Conservation (phyloP, 2,113 vertebrate species). For the Lasiurus cinereus region DNA sequence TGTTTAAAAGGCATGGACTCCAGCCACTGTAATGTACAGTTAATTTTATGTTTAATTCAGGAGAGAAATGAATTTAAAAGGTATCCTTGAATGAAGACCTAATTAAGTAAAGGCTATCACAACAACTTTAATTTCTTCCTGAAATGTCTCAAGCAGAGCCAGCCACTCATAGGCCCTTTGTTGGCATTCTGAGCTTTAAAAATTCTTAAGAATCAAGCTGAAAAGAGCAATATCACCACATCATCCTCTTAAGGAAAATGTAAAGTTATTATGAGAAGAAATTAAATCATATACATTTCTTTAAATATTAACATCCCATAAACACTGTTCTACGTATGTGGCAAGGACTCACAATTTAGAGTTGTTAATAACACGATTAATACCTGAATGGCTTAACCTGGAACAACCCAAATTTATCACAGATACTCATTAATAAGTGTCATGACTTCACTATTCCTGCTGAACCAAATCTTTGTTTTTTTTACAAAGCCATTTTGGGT, state of each 20-base stretch:
- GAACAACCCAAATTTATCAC: conserved; percentile 40
- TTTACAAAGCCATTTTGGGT: conserved; percentile 54
- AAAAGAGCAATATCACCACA: conserved; percentile 63
- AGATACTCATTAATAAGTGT: conserved; percentile 29
- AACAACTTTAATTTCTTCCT: conserved; percentile 58
- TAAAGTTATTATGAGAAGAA: conserved; percentile 39
- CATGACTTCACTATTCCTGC: conserved; percentile 47
- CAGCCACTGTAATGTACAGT: conserved; percentile 51
- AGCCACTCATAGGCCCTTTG: background rate
- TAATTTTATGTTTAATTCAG: conserved; percentile 57
- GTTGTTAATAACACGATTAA: conserved; percentile 27
- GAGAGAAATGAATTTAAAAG: conserved; percentile 65
- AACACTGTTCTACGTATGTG: conserved; percentile 3
- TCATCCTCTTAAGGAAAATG: conserved; percentile 48
- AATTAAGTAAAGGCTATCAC: conserved; percentile 57
- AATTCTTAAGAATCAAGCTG: conserved; percentile 75
- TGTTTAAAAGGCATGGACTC: conserved; percentile 63
- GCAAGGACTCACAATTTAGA: conserved; percentile 20
- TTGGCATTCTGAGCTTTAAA: conserved; percentile 64
- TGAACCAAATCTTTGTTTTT: conserved; percentile 46
- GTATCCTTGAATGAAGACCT: conserved; percentile 53
- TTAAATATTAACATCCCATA: conserved; percentile 25
- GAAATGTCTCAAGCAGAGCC: conserved; percentile 46
- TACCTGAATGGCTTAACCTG: conserved; percentile 29
- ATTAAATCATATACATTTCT: conserved; percentile 56